Evolutionary conservation across 2,113 vertebrate genomes (phyloP).

Genomic region (Neogobius melanostomus): DNA sequence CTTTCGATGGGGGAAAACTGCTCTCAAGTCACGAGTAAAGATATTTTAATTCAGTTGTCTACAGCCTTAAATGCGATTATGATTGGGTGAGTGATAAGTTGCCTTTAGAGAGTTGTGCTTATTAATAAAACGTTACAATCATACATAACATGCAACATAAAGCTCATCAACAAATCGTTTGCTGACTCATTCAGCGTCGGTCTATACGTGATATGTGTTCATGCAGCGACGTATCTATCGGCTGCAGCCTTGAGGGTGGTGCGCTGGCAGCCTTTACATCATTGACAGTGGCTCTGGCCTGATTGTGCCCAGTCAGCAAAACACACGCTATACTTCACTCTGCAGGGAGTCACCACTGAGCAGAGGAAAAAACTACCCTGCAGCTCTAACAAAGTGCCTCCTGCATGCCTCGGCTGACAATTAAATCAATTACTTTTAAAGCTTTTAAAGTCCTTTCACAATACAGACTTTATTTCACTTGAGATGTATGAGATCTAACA

Average conservation of each 20-base stretch:
- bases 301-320: slow-evolving; percentile 44
- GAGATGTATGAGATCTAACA: too few species aligned
- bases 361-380: not conserved
- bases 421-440: not conserved
- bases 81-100: too few species aligned
- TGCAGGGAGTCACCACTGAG: slow-evolving; percentile 16
- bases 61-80: too few species aligned
- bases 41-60: too few species aligned
- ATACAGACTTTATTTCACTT: too few species aligned
- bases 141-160: not conserved
- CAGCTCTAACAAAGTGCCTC: slow-evolving; percentile 3
- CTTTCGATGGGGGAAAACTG: too few species aligned
- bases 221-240: slow-evolving; percentile 32
- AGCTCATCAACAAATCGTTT: not conserved
- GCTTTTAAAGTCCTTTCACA: too few species aligned
- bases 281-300: slow-evolving; percentile 25
- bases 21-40: too few species aligned
- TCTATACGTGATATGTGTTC: slow-evolving; percentile 35
- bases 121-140: not conserved
- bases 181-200: not conserved
- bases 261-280: slow-evolving; percentile 49
- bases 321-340: slow-evolving; percentile 11
- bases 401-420: not conserved
- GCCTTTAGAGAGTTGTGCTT: too few species aligned
- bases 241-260: slow-evolving; percentile 29